phyloP scores from a whole-genome alignment of 1,140 invertebrate species.

The Caenorhabditis tropicalis region DNA sequence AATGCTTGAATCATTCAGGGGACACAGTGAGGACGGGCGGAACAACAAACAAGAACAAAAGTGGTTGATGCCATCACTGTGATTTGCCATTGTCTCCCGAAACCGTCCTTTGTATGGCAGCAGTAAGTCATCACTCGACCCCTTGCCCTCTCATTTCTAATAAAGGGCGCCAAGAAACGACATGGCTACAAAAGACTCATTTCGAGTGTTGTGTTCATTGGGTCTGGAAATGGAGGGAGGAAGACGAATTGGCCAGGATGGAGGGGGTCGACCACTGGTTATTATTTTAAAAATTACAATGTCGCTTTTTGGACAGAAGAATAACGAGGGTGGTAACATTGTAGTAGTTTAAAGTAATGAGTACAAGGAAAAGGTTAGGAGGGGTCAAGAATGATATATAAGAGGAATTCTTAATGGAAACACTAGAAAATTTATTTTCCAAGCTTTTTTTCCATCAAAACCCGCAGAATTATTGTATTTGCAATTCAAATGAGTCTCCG shows the following conservation, averaged over 20 bases:
- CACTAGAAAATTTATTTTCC: too few species aligned
- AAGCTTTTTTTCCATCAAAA: too few species aligned
- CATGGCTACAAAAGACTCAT: slow-evolving; percentile 33
- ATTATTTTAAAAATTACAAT: slow-evolving; percentile 14
- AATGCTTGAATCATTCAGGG: slow-evolving; percentile 14
- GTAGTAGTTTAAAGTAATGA: neutral
- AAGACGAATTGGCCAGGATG: neutral
- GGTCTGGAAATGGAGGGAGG: neutral
- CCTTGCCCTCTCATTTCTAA: neutral
- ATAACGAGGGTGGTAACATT: too few species aligned
- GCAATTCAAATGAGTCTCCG: too few species aligned
- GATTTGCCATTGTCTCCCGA: slow-evolving; percentile 43
- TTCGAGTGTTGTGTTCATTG: neutral
- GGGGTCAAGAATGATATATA: neutral
- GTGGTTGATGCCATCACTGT: slow-evolving; percentile 18
- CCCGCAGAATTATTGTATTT: too few species aligned
- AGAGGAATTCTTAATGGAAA: too few species aligned
- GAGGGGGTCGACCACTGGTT: neutral
- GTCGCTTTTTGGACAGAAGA: too few species aligned
- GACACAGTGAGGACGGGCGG: slow-evolving; percentile 3
- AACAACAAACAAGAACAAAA: slow-evolving; percentile 45
- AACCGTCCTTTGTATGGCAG: slow-evolving; percentile 35
- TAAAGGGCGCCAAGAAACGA: neutral
- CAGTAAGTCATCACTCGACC: slow-evolving; percentile 32
- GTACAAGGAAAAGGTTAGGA: neutral